A percentile compares a stretch with the other conserved stretches of the same genome.
These are phyloP conservation scores for mouse (Mus musculus) DNA, from an alignment of 2,113 vertebrate genomes.

Conservation along the genomic window DNA sequence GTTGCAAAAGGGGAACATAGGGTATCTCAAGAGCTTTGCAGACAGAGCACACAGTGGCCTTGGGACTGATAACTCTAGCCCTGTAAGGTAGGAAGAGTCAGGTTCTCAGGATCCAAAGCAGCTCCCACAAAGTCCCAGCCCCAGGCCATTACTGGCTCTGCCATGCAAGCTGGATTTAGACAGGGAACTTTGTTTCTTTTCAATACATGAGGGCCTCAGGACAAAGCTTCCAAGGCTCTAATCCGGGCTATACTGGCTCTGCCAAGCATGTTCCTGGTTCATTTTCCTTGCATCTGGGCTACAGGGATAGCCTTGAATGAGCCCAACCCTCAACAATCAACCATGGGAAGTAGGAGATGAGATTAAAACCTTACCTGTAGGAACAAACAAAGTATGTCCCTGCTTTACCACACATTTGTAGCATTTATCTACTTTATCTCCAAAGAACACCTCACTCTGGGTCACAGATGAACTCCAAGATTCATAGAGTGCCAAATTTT, in stretches of 20 bases:
- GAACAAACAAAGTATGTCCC: slow-evolving; percentile 98
- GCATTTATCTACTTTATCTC: slow-evolving; percentile 95
- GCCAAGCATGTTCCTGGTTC: background rate
- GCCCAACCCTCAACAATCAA: background rate
- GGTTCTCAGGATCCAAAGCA: background rate
- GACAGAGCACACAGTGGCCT: background rate
- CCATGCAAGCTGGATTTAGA: background rate
- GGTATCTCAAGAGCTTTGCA: background rate
- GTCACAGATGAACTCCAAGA: slow-evolving; percentile 98
- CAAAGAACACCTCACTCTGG: slow-evolving; percentile 99
- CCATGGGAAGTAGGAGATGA: background rate
- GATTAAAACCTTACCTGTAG: slow-evolving; percentile 91
- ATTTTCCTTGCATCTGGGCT: background rate
- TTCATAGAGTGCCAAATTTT: slow-evolving; percentile 98
- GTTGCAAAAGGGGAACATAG: background rate
- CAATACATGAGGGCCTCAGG: no score
- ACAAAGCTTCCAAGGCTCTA: no score
- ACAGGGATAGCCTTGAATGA: background rate
- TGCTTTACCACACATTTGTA: slow-evolving; percentile 95
- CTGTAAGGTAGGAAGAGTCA: background rate
- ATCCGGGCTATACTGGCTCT: background rate
- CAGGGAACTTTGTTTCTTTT: background rate
- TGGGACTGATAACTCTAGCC: background rate
- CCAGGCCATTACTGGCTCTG: background rate
- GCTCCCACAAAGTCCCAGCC: background rate